These are phyloP conservation scores for Aphaenogaster floridana DNA, from an alignment of 1,140 invertebrate genomes.

Conservation along the genomic window DNA sequence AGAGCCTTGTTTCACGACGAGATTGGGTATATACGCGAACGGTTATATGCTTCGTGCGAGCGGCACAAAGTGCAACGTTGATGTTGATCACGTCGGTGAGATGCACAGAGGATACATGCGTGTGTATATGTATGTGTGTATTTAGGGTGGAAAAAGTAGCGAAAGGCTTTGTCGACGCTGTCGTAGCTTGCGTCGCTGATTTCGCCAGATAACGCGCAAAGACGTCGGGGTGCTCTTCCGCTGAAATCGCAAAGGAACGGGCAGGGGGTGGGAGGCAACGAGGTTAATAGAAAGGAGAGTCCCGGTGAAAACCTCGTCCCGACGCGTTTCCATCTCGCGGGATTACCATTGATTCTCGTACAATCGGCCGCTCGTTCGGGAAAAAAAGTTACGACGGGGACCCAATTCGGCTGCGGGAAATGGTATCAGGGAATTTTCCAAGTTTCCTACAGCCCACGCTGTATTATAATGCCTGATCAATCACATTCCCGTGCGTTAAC, in stretches of 20 bases:
- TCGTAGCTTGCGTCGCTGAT: slow-evolving; percentile 13
- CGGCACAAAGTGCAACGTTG: slow-evolving; percentile 5
- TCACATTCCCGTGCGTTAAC: neutral
- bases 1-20: slow-evolving; percentile 15
- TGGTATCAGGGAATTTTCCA: slow-evolving; percentile 24
- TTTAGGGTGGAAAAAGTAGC: slow-evolving; percentile 8
- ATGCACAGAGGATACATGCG: neutral
- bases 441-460: neutral
- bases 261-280: neutral
- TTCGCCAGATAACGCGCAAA: slow-evolving; percentile 12
- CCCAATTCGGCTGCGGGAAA: neutral
- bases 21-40: slow-evolving; percentile 21
- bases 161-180: slow-evolving; percentile 18
- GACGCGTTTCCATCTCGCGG: slow-evolving; percentile 37
- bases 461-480: slow-evolving; percentile 29
- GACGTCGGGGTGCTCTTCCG: neutral
- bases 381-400: slow-evolving; percentile 20
- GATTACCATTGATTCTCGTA: slow-evolving; percentile 39
- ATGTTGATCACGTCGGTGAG: slow-evolving; percentile 5
- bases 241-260: neutral
- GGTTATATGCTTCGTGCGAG: neutral
- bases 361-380: neutral
- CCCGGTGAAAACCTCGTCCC: slow-evolving; percentile 5
- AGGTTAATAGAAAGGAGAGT: slow-evolving; percentile 27
- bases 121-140: no score